Base-by-base conservation (phyloP, 92 coral and sea anemone species). In the Chrysogorgia sp. region DNA sequence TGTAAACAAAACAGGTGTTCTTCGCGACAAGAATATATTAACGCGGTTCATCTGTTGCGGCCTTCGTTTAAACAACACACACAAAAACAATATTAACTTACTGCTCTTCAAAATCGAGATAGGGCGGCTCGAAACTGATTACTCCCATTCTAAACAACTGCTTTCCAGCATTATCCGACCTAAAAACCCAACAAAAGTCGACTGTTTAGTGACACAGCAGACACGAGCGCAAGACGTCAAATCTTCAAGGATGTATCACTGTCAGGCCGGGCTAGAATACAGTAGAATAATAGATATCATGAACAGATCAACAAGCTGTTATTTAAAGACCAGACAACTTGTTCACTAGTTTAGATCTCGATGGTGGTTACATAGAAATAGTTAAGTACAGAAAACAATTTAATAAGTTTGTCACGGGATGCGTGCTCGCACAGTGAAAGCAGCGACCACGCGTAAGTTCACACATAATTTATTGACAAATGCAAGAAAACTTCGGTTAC, bases 91-190 rank as follows among this genome's bases (percentile, higher is more conserved):
- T 34, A 34, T 58, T 40, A 82, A 94, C 98, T 94, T 85, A 94
- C 98, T 94, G 94, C 77, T 94, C 97, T 48, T 82, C 71, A 67
- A 94, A 94, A 87, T 94, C 98, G 71, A 94, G 89, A 87, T 91
- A 94, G 2, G 96, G 90, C 6, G 98, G 98, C 57, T 91, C 94
- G 77, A 94, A 94, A 30, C 98, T 96, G 82, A 94, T 94, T 77
- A 84, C 97, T 67, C 98, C 90, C 81, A 93, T 91, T 83, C 85
- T 92, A 53, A 86, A 81, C 35, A 86, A 93, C 35, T 83, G 97
- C 72, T 96, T 94, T 87, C 71, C 88, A 90, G 33, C 20, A 43
- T 84, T 33, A 75, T 76, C 56, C 49, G 45, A 81, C 40, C 43
- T 37, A 67, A 10, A 77, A 63, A 20, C 45, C 45, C 35, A 72